Base-by-base conservation (phyloP, 2,888 invertebrate species). In the Monoplex corrugatus region DNA sequence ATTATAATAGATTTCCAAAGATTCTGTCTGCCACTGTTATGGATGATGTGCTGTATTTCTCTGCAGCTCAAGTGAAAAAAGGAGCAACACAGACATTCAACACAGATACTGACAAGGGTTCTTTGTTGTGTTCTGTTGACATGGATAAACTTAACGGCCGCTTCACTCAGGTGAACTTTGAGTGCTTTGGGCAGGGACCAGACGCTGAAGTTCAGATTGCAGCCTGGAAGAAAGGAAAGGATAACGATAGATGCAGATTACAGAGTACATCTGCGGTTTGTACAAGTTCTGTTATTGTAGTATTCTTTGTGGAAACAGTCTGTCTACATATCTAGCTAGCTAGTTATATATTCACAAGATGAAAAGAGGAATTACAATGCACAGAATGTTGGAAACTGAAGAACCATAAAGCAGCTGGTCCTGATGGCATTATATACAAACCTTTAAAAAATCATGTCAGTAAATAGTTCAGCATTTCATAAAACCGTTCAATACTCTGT, bases 1-100 rank as follows among this genome's bases (percentile, higher is more conserved):
- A 86, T 45, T 44, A 43, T 8, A 10, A 57, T 35, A 50, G 28
- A 28, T 94, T 91, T 85, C 92, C 92, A 43, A 75, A 91, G 28
- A 93, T 92, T 10, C 91, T 90, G 1, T 89, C 92, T 10, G 93
- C 93, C 5, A 89, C 90, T 43, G 50, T 92, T 16, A 40, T 82
- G 13, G 75, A 78, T 13, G 72, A 75, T 28, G 19, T 13, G 1
- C 88, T 92, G 45, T 91, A 90, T 35, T 78, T 91, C n/a, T 83
- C 90, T 16, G 91, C 91, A 8, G 90, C 72, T 0, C 86, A 32
- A 1, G 28, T 80, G 0, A 68, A 43, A 50, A 35, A 32, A 23
- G n/a, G 78, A 10, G 3, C 23, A 28, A 32, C 10, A 23, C 3
- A 23, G 1, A 85, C 78, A 0, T 32, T 38, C n/a, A 86, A 88